A percentile compares a stretch with the other conserved stretches of the same genome.
Conservation (phyloP, 2,797 vertebrate genomes). For the Silurus aristotelis region DNA sequence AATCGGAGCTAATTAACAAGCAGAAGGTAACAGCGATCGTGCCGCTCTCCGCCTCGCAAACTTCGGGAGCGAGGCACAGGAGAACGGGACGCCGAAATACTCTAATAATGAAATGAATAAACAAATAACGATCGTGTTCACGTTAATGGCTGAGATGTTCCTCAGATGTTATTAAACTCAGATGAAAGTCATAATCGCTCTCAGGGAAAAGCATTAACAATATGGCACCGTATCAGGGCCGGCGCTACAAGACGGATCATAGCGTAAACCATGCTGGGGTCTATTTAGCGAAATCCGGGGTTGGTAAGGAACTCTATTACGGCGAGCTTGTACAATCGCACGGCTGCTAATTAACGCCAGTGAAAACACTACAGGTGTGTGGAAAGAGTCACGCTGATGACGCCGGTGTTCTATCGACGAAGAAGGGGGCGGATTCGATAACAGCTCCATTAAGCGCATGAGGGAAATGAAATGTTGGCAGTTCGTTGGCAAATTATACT, state of each 20-base stretch:
- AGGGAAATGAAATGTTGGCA: background rate
- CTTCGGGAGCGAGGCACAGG: background rate
- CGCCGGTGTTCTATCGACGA: background rate
- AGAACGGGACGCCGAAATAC: background rate
- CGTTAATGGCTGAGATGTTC: background rate
- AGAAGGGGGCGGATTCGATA: background rate
- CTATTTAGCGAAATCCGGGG: conserved; percentile 26
- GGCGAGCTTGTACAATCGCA: background rate
- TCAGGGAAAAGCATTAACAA: conserved; percentile 32
- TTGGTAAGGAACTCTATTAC: conserved; percentile 13
- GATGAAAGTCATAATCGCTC: conserved; percentile 17
- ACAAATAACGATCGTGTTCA: background rate
- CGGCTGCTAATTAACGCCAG: conserved; percentile 20
- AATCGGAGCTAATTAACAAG: conserved; percentile 26
- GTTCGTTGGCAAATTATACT: conserved; percentile 18
- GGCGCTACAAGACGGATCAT: background rate
- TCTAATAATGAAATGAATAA: background rate
- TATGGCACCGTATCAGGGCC: conserved; percentile 15
- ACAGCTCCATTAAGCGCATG: conserved; percentile 10
- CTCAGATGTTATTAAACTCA: conserved; percentile 29
- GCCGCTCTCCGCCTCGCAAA: conserved; percentile 1
- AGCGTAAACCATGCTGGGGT: conserved; percentile 17
- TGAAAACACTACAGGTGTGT: conserved; percentile 23
- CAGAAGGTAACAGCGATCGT: conserved; percentile 36
- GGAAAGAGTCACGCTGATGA: conserved; percentile 14